Conservation (phyloP, 2,888 invertebrate species). For the Endomychus coccineus region DNA sequence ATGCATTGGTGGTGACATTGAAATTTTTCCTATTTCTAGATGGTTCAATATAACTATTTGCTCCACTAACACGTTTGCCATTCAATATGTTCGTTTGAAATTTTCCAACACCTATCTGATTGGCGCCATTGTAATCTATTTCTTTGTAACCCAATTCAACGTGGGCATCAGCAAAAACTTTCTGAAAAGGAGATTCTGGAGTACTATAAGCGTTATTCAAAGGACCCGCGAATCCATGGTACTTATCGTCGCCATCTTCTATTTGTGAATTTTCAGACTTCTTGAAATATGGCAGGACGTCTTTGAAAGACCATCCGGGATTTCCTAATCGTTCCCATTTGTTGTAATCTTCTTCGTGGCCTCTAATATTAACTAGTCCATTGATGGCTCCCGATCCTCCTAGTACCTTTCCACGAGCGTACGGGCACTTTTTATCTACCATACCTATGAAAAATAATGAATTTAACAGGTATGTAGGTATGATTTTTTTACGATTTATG, state of each 20-base stretch:
- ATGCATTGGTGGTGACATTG: conserved; percentile 13
- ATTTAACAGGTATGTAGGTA: no score
- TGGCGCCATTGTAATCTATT: conserved; percentile 19
- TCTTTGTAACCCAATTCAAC: conserved; percentile 32
- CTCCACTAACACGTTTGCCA: conserved; percentile 18
- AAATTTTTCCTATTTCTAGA: conserved; percentile 17
- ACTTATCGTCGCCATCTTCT: conserved; percentile 40
- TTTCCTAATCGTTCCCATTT: conserved; percentile 18
- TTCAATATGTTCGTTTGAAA: conserved; percentile 16
- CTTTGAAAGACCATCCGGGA: conserved; percentile 22
- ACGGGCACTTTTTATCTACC: conserved; percentile 14
- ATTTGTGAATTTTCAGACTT: conserved; percentile 21
- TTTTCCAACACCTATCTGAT: conserved; percentile 13
- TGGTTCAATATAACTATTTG: conserved; percentile 16
- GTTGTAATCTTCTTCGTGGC: conserved; percentile 19
- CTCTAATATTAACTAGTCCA: conserved; percentile 19
- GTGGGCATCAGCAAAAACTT: conserved; percentile 14
- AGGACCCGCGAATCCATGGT: conserved; percentile 19
- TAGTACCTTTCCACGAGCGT: conserved; percentile 20
- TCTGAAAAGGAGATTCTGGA: conserved; percentile 11
- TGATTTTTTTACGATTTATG: no score
- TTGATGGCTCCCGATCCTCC: conserved; percentile 22
- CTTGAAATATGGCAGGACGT: conserved; percentile 22
- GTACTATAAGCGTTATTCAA: conserved; percentile 17
- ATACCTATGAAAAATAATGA: conserved; percentile 20